A percentile compares a stretch with the other conserved stretches of the same genome.
These are phyloP conservation scores for Morpho achilles DNA, from an alignment of 2,888 invertebrate species.

Conservation along the genomic window DNA sequence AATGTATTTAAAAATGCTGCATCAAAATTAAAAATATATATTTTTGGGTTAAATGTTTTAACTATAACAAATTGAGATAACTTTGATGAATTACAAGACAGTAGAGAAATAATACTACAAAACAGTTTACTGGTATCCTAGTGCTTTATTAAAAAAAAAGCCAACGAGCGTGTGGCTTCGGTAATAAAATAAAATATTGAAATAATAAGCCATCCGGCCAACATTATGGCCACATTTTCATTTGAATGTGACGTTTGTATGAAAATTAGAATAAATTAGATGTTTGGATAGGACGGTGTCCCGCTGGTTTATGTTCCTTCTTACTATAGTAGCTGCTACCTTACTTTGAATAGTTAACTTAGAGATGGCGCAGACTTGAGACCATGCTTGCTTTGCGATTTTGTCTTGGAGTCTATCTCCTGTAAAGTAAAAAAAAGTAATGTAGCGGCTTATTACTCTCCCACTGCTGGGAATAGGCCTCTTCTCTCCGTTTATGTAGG, in stretches of 20 bases:
- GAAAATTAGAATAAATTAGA: conserved; percentile 34
- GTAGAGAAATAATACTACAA: no score
- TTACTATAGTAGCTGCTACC: conserved; percentile 31
- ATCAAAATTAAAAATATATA: no score
- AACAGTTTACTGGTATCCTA: no score
- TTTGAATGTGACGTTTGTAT: conserved; percentile 33
- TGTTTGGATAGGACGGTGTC: conserved; percentile 24
- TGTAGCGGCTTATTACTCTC: no score
- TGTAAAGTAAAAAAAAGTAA: no score
- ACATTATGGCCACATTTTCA: conserved; percentile 18
- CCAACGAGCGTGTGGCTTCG: conserved; percentile 7
- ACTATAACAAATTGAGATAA: no score
- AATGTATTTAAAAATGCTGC: no score
- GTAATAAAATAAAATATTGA: conserved; percentile 27
- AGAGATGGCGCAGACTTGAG: conserved; percentile 5
- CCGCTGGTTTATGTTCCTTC: conserved; percentile 29
- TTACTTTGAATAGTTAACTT: conserved; percentile 12
- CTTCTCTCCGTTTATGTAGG: no score
- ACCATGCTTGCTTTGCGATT: neutral
- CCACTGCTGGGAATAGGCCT: no score
- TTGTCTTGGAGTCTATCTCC: no score
- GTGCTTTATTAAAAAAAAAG: neutral
- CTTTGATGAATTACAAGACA: no score
- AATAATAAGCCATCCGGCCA: conserved; percentile 29
- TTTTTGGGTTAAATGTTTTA: no score